These are phyloP conservation scores for Echinops telfairi DNA, from an alignment of 2,113 vertebrate species.

Conservation along the genomic window DNA sequence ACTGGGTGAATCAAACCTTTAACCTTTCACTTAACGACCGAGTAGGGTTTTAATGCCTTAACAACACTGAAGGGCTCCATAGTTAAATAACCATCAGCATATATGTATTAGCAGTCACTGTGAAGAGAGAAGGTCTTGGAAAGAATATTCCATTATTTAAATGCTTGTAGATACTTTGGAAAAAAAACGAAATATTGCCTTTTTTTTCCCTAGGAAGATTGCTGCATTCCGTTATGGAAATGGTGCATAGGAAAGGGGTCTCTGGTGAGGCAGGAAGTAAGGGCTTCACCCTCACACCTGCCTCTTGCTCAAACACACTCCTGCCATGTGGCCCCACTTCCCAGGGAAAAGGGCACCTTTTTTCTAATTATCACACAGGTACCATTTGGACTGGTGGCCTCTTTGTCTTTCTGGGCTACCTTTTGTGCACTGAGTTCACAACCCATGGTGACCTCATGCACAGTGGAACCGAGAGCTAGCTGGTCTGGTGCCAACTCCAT, in stretches of 20 bases:
- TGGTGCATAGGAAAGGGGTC: neutral
- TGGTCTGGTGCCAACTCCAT: neutral
- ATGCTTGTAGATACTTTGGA: neutral
- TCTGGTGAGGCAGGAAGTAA: neutral
- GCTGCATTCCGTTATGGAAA: neutral
- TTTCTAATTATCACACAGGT: neutral
- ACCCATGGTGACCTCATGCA: neutral
- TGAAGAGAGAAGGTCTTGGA: neutral
- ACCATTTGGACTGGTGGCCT: neutral
- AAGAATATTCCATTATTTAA: neutral
- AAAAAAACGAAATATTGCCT: neutral
- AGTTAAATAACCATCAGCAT: slow-evolving; percentile 3
- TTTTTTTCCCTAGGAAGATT: neutral
- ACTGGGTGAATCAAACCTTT: neutral
- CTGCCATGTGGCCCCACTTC: neutral
- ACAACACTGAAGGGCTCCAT: neutral
- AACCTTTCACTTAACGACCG: neutral
- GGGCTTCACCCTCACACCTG: neutral
- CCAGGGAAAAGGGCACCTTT: neutral
- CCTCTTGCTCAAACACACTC: neutral
- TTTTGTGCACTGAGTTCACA: no score
- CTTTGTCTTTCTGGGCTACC: neutral
- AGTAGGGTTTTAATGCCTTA: neutral
- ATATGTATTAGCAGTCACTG: neutral
- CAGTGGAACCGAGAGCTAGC: neutral